Evolutionary conservation across 2,113 vertebrate species (phyloP).

Genomic region (Tyto alba): DNA sequence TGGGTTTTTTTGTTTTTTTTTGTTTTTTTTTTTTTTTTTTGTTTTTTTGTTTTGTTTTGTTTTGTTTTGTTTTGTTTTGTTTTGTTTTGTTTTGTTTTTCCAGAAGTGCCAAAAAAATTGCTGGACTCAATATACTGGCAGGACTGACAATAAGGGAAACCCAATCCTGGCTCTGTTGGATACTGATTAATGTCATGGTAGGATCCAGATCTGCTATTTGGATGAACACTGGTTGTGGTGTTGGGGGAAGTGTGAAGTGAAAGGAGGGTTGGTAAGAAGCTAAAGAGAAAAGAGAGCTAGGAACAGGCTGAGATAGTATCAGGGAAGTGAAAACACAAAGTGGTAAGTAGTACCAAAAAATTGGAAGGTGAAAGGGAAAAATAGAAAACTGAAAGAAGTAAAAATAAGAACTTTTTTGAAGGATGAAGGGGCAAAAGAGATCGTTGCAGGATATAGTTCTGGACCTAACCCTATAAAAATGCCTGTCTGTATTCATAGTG

Average conservation of each 20-base stretch:
- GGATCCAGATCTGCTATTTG: background rate
- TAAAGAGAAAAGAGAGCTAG: background rate
- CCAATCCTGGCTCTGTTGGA: background rate
- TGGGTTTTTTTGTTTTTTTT: no score
- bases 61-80: no score
- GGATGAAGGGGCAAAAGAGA: background rate
- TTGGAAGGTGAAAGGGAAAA: background rate
- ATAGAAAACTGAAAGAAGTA: background rate
- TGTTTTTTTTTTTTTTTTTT: background rate
- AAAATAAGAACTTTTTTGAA: background rate
- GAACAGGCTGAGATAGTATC: background rate
- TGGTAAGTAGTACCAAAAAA: background rate
- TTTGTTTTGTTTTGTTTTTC: background rate
- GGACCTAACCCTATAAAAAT: background rate
- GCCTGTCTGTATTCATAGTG: background rate
- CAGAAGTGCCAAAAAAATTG: background rate
- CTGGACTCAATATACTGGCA: background rate
- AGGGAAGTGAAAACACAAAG: background rate
- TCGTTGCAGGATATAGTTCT: background rate
- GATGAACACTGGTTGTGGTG: background rate
- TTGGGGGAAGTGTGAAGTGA: background rate
- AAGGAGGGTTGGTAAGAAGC: background rate
- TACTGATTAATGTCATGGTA: rapidly evolving
- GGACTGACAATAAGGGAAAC: background rate
- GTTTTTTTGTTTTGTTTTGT: no score